These are phyloP conservation scores for Euplagia quadripunctaria DNA, from an alignment of 2,888 invertebrate genomes.

Conservation along the genomic window DNA sequence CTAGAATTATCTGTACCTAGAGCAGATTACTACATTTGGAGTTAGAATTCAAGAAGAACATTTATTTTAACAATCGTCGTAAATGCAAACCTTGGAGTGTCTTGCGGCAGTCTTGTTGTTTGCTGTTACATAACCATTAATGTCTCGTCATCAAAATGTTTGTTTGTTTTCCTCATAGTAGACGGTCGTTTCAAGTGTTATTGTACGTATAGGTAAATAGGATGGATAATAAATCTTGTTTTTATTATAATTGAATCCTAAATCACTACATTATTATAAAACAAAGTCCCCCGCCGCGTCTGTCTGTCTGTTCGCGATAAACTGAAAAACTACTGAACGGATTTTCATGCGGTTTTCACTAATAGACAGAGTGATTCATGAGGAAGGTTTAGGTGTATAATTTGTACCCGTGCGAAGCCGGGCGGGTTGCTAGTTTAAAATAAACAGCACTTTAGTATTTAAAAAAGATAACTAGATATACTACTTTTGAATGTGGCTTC, in stretches of 20 bases:
- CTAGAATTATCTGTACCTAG: constrained; percentile 58
- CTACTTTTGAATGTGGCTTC: too few species aligned
- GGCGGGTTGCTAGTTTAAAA: too few species aligned
- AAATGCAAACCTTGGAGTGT: constrained; percentile 11
- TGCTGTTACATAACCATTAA: neutral
- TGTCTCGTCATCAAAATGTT: neutral
- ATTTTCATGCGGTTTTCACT: too few species aligned
- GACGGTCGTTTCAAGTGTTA: neutral
- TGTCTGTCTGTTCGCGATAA: too few species aligned
- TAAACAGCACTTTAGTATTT: neutral
- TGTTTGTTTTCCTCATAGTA: neutral
- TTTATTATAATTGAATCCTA: neutral
- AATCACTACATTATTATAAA: too few species aligned
- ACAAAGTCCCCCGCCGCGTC: too few species aligned
- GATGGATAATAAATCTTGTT: neutral
- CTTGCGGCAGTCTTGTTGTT: constrained; percentile 1
- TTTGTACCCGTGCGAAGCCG: too few species aligned
- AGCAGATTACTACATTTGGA: constrained; percentile 29
- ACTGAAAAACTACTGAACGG: too few species aligned
- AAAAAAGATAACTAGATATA: too few species aligned
- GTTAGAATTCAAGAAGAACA: constrained; percentile 13
- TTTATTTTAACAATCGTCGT: constrained; percentile 1
- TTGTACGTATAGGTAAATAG: neutral
- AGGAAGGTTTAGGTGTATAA: too few species aligned
- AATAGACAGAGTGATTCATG: too few species aligned